phyloP scores from a whole-genome alignment of 2,888 invertebrate genomes.

The Furcula furcula region DNA sequence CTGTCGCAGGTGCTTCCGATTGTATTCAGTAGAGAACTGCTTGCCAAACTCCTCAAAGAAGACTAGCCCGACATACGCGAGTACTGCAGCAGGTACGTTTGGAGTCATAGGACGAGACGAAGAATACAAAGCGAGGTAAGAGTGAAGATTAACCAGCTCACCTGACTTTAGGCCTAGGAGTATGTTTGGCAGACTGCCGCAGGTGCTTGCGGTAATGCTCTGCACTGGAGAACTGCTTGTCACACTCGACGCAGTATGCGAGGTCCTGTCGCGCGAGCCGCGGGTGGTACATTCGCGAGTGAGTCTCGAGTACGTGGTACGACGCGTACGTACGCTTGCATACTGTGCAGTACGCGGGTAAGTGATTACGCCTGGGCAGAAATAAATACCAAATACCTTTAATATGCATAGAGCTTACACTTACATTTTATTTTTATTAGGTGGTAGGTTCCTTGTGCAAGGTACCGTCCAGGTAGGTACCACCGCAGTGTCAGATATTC shows the following conservation, averaged over 20 bases:
- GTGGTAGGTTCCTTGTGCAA: too few species aligned
- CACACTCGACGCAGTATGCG: constrained; percentile 62
- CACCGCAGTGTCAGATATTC: too few species aligned
- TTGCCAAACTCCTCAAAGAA: too few species aligned
- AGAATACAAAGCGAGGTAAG: neutral
- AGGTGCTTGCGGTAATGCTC: constrained; percentile 49
- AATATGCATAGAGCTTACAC: too few species aligned
- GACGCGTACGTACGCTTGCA: constrained; percentile 32
- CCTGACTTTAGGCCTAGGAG: constrained; percentile 33
- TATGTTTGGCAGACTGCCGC: constrained; percentile 41
- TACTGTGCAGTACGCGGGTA: constrained; percentile 32
- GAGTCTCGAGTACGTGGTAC: constrained; percentile 25
- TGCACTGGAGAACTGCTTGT: constrained; percentile 44
- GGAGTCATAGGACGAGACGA: too few species aligned
- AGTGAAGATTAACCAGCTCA: constrained; percentile 15
- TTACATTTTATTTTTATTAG: too few species aligned
- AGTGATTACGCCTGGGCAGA: constrained; percentile 38
- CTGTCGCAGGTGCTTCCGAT: too few species aligned
- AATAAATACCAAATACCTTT: too few species aligned
- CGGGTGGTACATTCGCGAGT: constrained; percentile 32
- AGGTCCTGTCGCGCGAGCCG: constrained; percentile 31
- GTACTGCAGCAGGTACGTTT: too few species aligned
- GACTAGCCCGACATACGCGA: too few species aligned
- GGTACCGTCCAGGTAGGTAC: too few species aligned
- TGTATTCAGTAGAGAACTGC: too few species aligned